phyloP scores from a whole-genome alignment of 2,888 invertebrate genomes.

The Xylota sylvarum region DNA sequence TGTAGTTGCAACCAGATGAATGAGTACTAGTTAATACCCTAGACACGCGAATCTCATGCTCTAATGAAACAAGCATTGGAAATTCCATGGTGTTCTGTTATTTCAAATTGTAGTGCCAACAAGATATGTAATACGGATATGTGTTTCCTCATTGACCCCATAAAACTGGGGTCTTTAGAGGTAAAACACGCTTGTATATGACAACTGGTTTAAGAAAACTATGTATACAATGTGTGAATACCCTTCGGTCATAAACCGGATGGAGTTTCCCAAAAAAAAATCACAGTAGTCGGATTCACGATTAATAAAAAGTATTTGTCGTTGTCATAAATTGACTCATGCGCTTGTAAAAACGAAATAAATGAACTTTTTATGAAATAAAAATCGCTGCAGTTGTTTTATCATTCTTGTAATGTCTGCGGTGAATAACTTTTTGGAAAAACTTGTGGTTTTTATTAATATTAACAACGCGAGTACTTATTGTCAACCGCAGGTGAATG shows the following conservation, averaged over 20 bases:
- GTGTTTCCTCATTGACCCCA: slow-evolving; percentile 10
- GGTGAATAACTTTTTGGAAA: neutral
- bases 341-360: neutral
- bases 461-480: neutral
- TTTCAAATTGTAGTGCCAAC: slow-evolving; percentile 4
- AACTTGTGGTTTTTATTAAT: neutral
- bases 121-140: neutral
- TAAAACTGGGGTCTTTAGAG: slow-evolving; percentile 15
- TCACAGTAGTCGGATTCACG: neutral
- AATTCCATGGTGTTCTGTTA: neutral
- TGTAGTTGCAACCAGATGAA: too few species aligned
- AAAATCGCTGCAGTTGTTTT: neutral
- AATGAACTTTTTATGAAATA: neutral
- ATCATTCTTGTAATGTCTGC: neutral
- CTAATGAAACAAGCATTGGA: neutral
- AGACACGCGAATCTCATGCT: neutral
- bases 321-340: slow-evolving; percentile 22
- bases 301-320: neutral
- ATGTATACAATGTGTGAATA: neutral
- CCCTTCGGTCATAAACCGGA: slow-evolving; percentile 7
- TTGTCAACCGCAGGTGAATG: neutral
- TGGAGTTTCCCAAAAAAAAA: slow-evolving; percentile 14
- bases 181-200: slow-evolving; percentile 1
- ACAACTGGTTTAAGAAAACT: neutral
- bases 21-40: neutral